Conservation (phyloP, 2,888 invertebrate genomes). For the Mesochorus sp. region DNA sequence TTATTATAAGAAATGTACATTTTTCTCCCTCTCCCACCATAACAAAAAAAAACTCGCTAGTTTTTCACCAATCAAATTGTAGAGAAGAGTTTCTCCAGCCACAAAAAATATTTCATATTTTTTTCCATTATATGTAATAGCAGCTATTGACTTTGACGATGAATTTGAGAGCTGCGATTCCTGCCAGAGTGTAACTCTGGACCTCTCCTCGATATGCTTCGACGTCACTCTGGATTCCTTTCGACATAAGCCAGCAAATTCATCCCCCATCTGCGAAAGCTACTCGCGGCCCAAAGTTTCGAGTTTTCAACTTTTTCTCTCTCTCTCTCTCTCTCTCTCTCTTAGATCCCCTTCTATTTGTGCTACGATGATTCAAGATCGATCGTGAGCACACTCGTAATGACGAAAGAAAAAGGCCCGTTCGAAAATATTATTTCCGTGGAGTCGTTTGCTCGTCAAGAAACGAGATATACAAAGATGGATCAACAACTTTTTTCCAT, state of each 20-base stretch:
- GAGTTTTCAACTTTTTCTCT: constrained; percentile 43
- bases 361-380: not conserved
- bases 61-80: constrained; percentile 65
- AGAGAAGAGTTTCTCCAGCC: constrained; percentile 48
- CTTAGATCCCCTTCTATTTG: too few relatives aligned
- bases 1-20: too few relatives aligned
- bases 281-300: constrained; percentile 48
- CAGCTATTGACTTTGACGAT: too few relatives aligned
- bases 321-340: not conserved
- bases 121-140: constrained; percentile 10
- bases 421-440: not conserved
- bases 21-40: too few relatives aligned
- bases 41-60: constrained; percentile 76
- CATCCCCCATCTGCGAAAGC: constrained; percentile 19
- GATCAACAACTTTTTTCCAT: not conserved
- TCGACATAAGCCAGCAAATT: constrained; percentile 37
- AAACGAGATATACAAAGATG: not conserved
- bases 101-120: constrained; percentile 3
- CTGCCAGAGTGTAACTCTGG: too few relatives aligned
- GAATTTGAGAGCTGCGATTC: too few relatives aligned
- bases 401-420: too few relatives aligned
- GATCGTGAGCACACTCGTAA: too few relatives aligned
- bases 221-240: constrained; percentile 24
- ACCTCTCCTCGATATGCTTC: constrained; percentile 35
- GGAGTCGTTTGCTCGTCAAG: not conserved